Evolutionary conservation across 2,797 vertebrate genomes (phyloP), one percentile per base, ranked within the genome.

Genomic region (Sternotherus odoratus): DNA sequence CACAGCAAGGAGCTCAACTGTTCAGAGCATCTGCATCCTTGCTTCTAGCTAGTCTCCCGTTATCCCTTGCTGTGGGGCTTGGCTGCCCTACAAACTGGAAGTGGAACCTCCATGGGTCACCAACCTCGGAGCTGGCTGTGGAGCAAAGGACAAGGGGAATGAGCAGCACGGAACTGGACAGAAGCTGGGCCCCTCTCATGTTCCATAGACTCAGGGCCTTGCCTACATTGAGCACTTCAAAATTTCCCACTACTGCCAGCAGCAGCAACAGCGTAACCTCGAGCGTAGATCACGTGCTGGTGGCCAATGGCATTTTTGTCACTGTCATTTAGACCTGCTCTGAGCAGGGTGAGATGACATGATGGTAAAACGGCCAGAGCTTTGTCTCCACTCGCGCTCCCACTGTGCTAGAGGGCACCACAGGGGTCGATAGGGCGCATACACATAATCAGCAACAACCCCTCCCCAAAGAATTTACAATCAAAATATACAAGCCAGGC

Each of bases 161-260:
- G 13, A 49, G 12, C 28, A 49, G 28, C 74, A 49, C 28, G 16
- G 26, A 30, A 11, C 28, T 11, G 9, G 49, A 24, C 43, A 77
- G 15, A 2, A 84, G 1, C 16, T 81, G 0, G 3, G 1, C 5
- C 63, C 49, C 26, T 7, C 1, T 36, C 51, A 36, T 10, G 48
- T 8, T 16, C 16, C 75, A 46, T 46, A 26, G 39, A 24, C 24
- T 13, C 69, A 46, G 39, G n/a, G 6, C 69, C 39, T 46, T 43
- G 69, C 36, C 39, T 74, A 46, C 24, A 43, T 1, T 26, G 24
- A 46, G 13, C 39, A 26, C 69, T 36, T 66, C 7, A 46, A 28
- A 17, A 66, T n/a, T 36, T 36, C 60, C 17, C n/a, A 21, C 33
- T 36, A 19, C 4, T 4, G 8, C 63, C 63, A 66, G n/a, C 11